A percentile compares a stretch with the other conserved stretches of the same genome.
Evolutionary conservation across 2,113 vertebrate genomes (phyloP).

Genomic region (Jacana jacana): DNA sequence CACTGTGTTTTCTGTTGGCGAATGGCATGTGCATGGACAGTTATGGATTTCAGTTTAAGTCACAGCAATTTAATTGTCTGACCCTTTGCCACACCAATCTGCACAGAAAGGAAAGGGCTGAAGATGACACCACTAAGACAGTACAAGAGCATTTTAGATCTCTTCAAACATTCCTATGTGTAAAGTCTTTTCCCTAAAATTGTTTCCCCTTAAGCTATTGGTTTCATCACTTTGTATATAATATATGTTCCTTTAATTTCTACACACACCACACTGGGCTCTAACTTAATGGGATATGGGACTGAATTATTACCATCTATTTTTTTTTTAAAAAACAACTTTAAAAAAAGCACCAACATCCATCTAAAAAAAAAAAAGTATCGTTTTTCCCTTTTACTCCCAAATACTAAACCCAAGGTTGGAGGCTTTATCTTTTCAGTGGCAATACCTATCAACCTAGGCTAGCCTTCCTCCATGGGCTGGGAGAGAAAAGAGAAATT

Average conservation of each 20-base stretch:
- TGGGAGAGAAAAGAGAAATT: conserved; percentile 44
- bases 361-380: conserved; percentile 59
- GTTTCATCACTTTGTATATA: conserved; percentile 1
- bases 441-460: conserved; percentile 26
- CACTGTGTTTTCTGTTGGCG: background rate
- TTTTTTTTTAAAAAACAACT: background rate
- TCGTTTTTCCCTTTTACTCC: conserved; percentile 63
- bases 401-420: conserved; percentile 37
- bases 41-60: background rate
- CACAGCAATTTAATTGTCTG: background rate
- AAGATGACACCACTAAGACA: background rate
- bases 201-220: conserved; percentile 26
- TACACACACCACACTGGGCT: conserved; percentile 40
- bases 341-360: conserved; percentile 61
- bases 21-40: background rate
- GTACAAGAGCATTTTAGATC: background rate
- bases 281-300: conserved; percentile 48
- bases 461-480: conserved; percentile 23
- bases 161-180: conserved; percentile 28
- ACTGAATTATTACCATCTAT: conserved; percentile 38
- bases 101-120: background rate
- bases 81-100: background rate
- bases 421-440: conserved; percentile 28
- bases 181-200: background rate
- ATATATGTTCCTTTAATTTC: conserved; percentile 15